Conservation (phyloP, 2,888 invertebrate species). For the Alitta virens region DNA sequence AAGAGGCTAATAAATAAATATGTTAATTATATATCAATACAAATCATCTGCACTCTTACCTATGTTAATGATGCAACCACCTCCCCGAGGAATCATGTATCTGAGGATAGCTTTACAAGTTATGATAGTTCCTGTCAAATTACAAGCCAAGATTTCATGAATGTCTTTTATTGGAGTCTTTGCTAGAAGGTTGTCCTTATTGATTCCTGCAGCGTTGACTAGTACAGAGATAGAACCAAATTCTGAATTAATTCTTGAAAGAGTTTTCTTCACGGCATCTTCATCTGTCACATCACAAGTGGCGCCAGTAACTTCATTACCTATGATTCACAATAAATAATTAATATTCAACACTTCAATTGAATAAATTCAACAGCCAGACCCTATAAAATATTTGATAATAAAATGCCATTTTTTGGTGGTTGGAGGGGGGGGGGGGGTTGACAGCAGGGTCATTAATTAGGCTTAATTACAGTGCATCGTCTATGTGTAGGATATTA, state of each 20-base stretch:
- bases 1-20: background rate
- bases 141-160: background rate
- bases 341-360: too few species aligned
- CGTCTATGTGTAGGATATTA: too few species aligned
- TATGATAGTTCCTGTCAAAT: conserved; percentile 12
- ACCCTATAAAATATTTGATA: too few species aligned
- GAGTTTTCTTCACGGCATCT: background rate
- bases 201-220: conserved; percentile 16
- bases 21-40: background rate
- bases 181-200: conserved; percentile 5
- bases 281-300: conserved; percentile 14
- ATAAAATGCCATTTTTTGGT: too few species aligned
- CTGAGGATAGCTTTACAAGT: conserved; percentile 4
- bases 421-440: too few species aligned
- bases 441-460: too few species aligned
- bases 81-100: conserved; percentile 3
- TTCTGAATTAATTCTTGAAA: background rate
- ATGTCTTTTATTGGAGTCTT: conserved; percentile 8
- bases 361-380: too few species aligned
- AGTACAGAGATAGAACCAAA: conserved; percentile 9
- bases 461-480: too few species aligned
- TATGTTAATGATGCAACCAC: conserved; percentile 17
- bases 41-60: background rate
- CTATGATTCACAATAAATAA: too few species aligned
- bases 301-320: too few species aligned